Evolutionary conservation across 2,797 vertebrate species (phyloP).

Genomic region (Periparus ater): DNA sequence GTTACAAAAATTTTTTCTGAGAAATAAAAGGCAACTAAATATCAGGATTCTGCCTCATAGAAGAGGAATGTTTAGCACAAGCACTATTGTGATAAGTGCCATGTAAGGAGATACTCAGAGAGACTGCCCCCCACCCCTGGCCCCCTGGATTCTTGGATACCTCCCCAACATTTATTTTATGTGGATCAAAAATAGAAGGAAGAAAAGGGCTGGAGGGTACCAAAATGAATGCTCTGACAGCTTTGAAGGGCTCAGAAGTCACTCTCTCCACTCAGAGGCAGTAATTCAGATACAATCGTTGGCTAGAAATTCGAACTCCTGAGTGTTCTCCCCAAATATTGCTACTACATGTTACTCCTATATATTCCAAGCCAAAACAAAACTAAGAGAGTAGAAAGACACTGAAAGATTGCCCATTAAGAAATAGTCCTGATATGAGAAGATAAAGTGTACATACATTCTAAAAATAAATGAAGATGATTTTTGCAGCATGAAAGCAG

Average conservation of each 20-base stretch:
- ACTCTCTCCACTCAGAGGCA: not conserved
- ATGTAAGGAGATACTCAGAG: conserved; percentile 21
- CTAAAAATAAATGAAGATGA: conserved; percentile 2
- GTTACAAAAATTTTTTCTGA: not conserved
- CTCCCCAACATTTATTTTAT: not conserved
- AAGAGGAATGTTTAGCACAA: not conserved
- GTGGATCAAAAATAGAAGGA: conserved; percentile 6
- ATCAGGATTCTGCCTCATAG: not conserved
- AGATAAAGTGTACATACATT: not conserved
- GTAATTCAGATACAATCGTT: not conserved
- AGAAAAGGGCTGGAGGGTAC: not conserved
- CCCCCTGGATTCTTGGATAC: not conserved
- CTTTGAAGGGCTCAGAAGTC: not conserved
- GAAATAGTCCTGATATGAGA: not conserved
- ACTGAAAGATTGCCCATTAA: not conserved
- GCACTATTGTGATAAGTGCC: not conserved
- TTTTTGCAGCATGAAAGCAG: not conserved
- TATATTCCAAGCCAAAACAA: not conserved
- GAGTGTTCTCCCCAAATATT: not conserved
- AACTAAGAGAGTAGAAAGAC: not conserved
- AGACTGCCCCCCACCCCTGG: not conserved
- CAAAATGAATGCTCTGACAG: not conserved
- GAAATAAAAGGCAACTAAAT: conserved; percentile 8
- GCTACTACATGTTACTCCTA: not conserved
- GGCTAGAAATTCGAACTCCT: not conserved